Percentiles rank a stretch among this genome's conserved stretches.
These are phyloP conservation scores for Melinaea marsaeus DNA, from an alignment of 2,888 invertebrate genomes.

Conservation along the genomic window DNA sequence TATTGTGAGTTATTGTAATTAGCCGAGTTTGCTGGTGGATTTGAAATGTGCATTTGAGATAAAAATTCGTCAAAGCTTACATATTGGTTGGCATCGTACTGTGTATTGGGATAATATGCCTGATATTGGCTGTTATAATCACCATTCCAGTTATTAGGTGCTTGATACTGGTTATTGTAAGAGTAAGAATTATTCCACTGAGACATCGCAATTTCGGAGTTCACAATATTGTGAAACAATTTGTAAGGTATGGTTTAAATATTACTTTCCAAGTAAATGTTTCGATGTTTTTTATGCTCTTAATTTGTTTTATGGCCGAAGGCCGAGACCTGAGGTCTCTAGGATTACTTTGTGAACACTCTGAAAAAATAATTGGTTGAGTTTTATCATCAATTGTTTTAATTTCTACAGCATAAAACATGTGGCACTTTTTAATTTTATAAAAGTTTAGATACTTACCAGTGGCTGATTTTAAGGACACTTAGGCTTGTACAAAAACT, in stretches of 20 bases:
- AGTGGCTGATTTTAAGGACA: constrained; percentile 42
- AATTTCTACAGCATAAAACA: constrained; percentile 43
- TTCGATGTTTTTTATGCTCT: constrained; percentile 33
- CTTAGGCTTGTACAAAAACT: constrained; percentile 45
- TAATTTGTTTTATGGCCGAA: constrained; percentile 48
- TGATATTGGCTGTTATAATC: constrained; percentile 60
- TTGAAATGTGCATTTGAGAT: constrained; percentile 60
- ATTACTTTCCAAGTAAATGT: constrained; percentile 33
- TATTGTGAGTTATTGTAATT: constrained; percentile 55
- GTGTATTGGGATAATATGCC: constrained; percentile 52
- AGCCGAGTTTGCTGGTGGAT: constrained; percentile 41
- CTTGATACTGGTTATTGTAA: constrained; percentile 64
- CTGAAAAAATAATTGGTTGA: constrained; percentile 37
- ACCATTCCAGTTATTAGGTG: constrained; percentile 54
- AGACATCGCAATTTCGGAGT: constrained; percentile 46
- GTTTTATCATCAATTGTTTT: constrained; percentile 34
- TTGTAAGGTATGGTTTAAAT: constrained; percentile 29
- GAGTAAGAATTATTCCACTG: constrained; percentile 70
- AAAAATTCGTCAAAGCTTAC: constrained; percentile 69
- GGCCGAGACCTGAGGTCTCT: constrained; percentile 70
- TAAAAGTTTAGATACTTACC: constrained; percentile 46
- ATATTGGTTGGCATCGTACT: constrained; percentile 59
- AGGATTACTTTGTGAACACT: constrained; percentile 21
- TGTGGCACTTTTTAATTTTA: constrained; percentile 47
- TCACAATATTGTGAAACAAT: constrained; percentile 47